Percentiles rank a stretch among this genome's conserved stretches.
Conservation (phyloP, 2,113 vertebrate genomes). For the Charadrius vociferus region DNA sequence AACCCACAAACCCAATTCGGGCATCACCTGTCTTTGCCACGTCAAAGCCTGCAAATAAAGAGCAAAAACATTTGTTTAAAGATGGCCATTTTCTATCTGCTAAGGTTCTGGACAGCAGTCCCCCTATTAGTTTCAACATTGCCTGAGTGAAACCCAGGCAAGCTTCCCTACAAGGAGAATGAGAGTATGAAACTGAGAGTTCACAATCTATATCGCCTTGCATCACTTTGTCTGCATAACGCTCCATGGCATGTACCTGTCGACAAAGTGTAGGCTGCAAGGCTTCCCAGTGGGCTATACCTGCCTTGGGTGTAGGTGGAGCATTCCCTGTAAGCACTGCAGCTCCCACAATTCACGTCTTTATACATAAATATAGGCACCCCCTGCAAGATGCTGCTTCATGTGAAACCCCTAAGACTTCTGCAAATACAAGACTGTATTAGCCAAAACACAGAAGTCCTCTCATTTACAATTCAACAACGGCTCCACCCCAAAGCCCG, state of each 20-base stretch:
- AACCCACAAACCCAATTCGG: constrained; percentile 97
- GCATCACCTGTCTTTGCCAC: constrained; percentile 98
- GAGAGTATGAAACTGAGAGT: background rate
- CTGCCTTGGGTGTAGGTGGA: background rate
- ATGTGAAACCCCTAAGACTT: background rate
- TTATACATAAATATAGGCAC: background rate
- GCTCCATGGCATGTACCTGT: background rate
- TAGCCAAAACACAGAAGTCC: background rate
- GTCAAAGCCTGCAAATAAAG: constrained; percentile 87
- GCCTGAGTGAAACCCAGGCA: background rate
- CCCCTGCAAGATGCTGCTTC: background rate
- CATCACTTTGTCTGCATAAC: background rate
- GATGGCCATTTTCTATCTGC: background rate
- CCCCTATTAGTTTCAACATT: background rate
- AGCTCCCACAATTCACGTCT: background rate
- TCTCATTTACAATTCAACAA: background rate
- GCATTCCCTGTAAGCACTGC: background rate
- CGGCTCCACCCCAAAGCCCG: background rate
- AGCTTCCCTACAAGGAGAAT: background rate
- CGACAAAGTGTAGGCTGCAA: background rate
- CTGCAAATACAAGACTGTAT: background rate
- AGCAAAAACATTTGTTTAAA: background rate
- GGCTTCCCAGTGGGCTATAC: background rate
- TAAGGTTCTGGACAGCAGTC: background rate
- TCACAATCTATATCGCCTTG: background rate